Conservation (phyloP, 2,888 invertebrate species). For the Belgica antarctica region DNA sequence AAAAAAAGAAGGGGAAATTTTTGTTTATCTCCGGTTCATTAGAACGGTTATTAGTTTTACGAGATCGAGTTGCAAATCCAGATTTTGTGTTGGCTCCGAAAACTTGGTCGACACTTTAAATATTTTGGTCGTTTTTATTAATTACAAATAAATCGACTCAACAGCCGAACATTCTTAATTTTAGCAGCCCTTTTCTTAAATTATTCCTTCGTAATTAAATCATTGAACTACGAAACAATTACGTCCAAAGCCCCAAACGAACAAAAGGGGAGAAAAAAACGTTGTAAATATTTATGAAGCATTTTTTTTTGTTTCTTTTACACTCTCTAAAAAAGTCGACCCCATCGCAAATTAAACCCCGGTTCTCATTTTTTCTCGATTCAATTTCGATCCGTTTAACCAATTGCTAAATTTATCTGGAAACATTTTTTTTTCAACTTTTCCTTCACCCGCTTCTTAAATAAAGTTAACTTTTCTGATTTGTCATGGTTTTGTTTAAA, state of each 20-base stretch:
- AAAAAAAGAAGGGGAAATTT: not conserved
- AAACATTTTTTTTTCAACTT: constrained; percentile 7
- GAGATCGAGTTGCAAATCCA: not conserved
- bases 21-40: not conserved
- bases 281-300: constrained; percentile 24
- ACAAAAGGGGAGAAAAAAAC: not conserved
- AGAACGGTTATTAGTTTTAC: constrained; percentile 2
- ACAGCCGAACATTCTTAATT: not conserved
- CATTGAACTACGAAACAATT: constrained; percentile 21
- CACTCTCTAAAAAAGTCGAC: not conserved
- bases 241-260: not conserved
- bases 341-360: constrained; percentile 26
- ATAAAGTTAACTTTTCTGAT: too few relatives aligned
- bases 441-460: not conserved
- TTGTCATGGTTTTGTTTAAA: too few relatives aligned
- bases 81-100: not conserved
- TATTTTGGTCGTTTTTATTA: not conserved
- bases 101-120: not conserved
- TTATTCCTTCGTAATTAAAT: constrained; percentile 25
- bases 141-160: too few relatives aligned
- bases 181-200: not conserved
- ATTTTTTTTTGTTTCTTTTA: not conserved
- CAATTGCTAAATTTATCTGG: constrained; percentile 21
- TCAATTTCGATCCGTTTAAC: constrained; percentile 16
- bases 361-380: not conserved